A percentile compares a stretch with the other conserved stretches of the same genome.
Evolutionary conservation across 1,140 invertebrate genomes (phyloP).

Genomic region (Macrobrachium rosenbergii): DNA sequence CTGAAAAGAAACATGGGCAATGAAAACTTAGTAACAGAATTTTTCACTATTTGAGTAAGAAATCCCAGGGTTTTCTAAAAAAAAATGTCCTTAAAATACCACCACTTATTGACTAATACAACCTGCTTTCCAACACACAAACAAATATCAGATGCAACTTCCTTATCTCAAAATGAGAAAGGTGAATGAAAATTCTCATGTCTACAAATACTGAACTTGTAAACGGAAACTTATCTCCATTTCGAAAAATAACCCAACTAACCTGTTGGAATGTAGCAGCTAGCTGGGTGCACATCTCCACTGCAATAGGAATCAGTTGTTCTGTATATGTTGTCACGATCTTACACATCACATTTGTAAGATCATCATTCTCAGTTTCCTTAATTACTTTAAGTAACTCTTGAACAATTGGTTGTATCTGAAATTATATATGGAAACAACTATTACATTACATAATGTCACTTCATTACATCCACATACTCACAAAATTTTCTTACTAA

Average conservation of each 20-base stretch:
- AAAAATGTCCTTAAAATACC: background rate
- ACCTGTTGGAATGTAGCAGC: conserved; percentile 68
- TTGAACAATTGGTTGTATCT: conserved; percentile 83
- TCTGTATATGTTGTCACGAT: conserved; percentile 93
- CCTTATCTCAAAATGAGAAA: conserved; percentile 16
- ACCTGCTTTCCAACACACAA: background rate
- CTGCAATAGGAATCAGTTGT: conserved; percentile 92
- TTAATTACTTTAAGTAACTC: conserved; percentile 92
- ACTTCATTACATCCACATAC: too few species aligned
- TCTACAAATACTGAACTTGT: conserved; percentile 56
- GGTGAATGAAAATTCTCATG: conserved; percentile 30
- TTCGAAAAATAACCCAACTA: background rate
- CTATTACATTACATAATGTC: background rate
- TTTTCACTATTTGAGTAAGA: too few species aligned
- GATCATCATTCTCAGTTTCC: conserved; percentile 98
- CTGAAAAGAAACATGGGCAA: conserved; percentile 34
- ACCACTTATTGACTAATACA: background rate
- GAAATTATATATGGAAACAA: conserved; percentile 11
- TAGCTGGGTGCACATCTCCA: conserved; percentile 95
- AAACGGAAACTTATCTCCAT: background rate
- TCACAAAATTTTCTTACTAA: background rate
- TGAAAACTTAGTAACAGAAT: too few species aligned
- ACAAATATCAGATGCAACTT: background rate
- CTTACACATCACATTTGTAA: conserved; percentile 96
- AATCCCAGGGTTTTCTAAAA: too few species aligned